A percentile compares a stretch with the other conserved stretches of the same genome.
These are phyloP conservation scores for Biston betularia DNA, from an alignment of 2,888 invertebrate genomes.

Conservation along the genomic window DNA sequence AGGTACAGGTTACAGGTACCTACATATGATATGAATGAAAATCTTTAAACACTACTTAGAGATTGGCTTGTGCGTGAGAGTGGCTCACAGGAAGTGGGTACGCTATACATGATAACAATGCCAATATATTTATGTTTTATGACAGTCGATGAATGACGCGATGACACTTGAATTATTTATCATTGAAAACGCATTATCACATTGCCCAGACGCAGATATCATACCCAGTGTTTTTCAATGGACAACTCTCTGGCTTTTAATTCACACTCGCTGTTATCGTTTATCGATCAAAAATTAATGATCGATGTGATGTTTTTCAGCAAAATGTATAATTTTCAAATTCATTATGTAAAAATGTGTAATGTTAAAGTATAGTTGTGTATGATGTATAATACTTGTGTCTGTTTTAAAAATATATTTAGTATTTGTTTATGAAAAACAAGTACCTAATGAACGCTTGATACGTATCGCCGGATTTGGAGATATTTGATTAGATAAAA, in stretches of 20 bases:
- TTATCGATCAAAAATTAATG: slow-evolving; percentile 31
- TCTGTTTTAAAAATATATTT: too few relatives aligned
- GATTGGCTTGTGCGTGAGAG: background rate
- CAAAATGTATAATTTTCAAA: slow-evolving; percentile 5
- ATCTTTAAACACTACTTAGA: background rate
- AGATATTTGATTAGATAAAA: background rate
- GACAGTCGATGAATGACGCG: slow-evolving; percentile 28
- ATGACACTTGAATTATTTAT: slow-evolving; percentile 37
- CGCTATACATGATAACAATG: background rate
- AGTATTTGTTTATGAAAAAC: background rate
- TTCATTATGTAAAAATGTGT: too few relatives aligned
- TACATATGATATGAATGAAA: background rate
- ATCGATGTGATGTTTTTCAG: slow-evolving; percentile 25
- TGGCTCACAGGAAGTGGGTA: slow-evolving; percentile 13
- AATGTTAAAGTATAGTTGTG: too few relatives aligned
- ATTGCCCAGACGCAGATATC: background rate
- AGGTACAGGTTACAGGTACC: too few relatives aligned
- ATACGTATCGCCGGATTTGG: background rate
- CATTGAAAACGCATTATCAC: slow-evolving; percentile 5
- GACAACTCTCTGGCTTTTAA: slow-evolving; percentile 9
- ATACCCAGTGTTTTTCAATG: slow-evolving; percentile 13
- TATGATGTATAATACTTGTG: background rate
- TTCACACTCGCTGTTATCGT: slow-evolving; percentile 17
- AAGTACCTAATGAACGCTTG: background rate
- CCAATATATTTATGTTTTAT: slow-evolving; percentile 1